Base-by-base conservation (phyloP, 1,140 invertebrate genomes). In the Holcopasites calliopsidis region DNA sequence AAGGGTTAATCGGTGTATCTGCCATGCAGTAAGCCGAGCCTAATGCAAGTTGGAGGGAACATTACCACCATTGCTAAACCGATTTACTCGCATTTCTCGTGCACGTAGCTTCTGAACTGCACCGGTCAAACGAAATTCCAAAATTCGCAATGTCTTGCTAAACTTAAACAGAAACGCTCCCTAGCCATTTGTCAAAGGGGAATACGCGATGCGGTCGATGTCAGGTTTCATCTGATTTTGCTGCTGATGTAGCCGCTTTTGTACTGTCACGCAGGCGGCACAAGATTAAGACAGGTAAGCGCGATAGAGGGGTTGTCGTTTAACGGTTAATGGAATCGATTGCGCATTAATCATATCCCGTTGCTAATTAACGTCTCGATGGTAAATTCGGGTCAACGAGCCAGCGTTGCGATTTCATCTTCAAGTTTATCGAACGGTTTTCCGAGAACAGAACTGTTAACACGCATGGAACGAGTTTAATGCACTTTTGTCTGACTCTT, bases 121-220 rank as follows among this genome's bases (percentile, higher is more conserved):
- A 0, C 11, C 11, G 57, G 13, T 23, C 11, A 44, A 83, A 85
- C 82, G 75, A 55, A 72, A 72, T 82, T 72, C 62, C 40, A 69
- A 79, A 81, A 52, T 42, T 44, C 23, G 28, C 23, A 13, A 4
- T 4, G 21, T 35, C 8, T 50, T 4, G 7, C 3, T 1, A 4
- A 11, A 16, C 7, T 58, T 42, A n/a, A n/a, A n/a, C n/a, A n/a
- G n/a, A n/a, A n/a, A n/a, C n/a, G n/a, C n/a, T n/a, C n/a, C n/a
- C n/a, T n/a, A n/a, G n/a, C n/a, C n/a, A n/a, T n/a, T n/a, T n/a
- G n/a, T n/a, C n/a, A n/a, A n/a, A n/a, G n/a, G n/a, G n/a, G 8
- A 26, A 55, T 28, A 60, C 61, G 31, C 52, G 8, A 16, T 13
- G 23, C 44, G 28, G 7, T 35, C 55, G 11, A 58, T 7, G 18